Percentiles rank a stretch among this genome's conserved stretches.
phyloP scores from a whole-genome alignment of 2,797 vertebrate genomes.

The Carduelis carduelis region DNA sequence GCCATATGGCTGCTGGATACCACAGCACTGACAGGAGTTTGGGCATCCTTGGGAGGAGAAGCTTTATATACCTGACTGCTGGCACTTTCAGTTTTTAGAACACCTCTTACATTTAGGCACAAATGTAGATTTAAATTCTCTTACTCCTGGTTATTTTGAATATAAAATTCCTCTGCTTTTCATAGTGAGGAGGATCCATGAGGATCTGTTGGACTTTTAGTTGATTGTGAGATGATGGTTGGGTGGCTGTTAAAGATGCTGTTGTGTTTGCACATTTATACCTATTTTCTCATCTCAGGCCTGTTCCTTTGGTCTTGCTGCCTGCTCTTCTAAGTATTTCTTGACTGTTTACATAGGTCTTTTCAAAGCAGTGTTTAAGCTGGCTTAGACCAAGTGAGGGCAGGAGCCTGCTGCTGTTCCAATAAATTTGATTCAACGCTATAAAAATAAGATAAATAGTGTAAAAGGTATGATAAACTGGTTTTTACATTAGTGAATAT shows the following conservation, averaged over 20 bases:
- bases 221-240: neutral
- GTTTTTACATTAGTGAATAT: neutral
- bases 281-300: neutral
- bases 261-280: neutral
- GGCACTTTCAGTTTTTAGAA: neutral
- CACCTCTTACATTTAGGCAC: neutral
- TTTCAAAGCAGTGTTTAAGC: neutral
- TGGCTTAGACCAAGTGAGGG: neutral
- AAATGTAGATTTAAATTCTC: neutral
- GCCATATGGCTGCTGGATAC: neutral
- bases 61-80: neutral
- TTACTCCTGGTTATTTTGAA: neutral
- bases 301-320: neutral
- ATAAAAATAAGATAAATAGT: neutral
- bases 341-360: neutral
- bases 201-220: neutral
- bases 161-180: neutral
- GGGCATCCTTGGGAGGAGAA: neutral
- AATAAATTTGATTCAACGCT: neutral
- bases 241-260: neutral
- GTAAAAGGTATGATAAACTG: neutral
- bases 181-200: neutral
- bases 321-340: neutral
- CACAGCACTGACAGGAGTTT: neutral
- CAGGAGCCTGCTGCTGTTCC: neutral